Evolutionary conservation across 2,113 vertebrate genomes (phyloP), one percentile per base, ranked within the genome.

Genomic region (Thryonomys swinderianus): DNA sequence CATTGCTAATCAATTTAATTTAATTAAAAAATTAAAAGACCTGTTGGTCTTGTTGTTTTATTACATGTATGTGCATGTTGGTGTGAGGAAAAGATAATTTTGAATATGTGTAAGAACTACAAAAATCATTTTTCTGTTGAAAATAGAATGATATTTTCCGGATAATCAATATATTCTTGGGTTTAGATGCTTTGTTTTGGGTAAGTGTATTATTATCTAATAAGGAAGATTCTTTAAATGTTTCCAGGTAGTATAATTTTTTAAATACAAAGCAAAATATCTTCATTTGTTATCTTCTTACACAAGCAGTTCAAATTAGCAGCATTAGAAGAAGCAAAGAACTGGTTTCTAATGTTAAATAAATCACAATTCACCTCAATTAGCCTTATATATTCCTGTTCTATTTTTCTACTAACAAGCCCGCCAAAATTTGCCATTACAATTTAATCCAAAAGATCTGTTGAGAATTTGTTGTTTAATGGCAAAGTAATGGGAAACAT

Each of bases 401-500:
- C 14, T 4, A 14, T 87, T 59, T 97, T 97, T 94, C 74, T 4
- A 93, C 92, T 23, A 57, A 37, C 34, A 1, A 18, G 88, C 84
- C n/a, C 95, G 82, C 55, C 79, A 81, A 90, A 80, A 81, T 91
- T 95, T 93, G 83, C 27, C 73, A 7, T 78, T 80, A 76, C 73
- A 59, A 94, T 85, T 93, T 86, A 82, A 85, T 96, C 91, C 87
- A 96, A 85, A 34, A 1, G 4, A 2, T 81, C 66, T 85, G 25
- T 14, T 59, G 94, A 64, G 20, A 53, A 42, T 88, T 95, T 97
- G 0, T 37, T 85, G 0, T 94, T 21, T 95, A 95, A 96, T 88
- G 42, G 30, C 67, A 91, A 92, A 81, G 14, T 85, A 97, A 96
- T 88, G 12, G 1, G 14, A 30, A 73, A 37, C 18, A 93, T 90